phyloP scores from a whole-genome alignment of 2,797 vertebrate species.

The Sphaeramia orbicularis region DNA sequence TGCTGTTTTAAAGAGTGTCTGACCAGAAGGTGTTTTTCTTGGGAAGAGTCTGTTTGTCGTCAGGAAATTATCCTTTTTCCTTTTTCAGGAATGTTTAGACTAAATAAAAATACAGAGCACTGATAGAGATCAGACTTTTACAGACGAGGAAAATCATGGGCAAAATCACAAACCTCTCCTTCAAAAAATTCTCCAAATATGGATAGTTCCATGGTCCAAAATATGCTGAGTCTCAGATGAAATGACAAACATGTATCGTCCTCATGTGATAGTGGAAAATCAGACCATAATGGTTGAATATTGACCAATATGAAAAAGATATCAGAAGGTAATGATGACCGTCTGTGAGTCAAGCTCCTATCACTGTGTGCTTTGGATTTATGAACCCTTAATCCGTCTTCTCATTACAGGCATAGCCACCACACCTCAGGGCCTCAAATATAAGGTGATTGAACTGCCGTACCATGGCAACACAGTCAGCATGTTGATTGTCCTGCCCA shows the following conservation, averaged over 20 bases:
- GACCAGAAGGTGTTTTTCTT: not conserved
- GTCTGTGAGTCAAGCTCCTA: not conserved
- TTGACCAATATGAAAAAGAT: not conserved
- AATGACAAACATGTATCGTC: too few relatives aligned
- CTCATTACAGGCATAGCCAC: conserved; percentile 84
- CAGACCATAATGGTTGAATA: too few relatives aligned
- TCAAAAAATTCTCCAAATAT: not conserved
- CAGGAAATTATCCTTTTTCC: conserved; percentile 24
- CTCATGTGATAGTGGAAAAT: too few relatives aligned
- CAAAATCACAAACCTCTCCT: not conserved
- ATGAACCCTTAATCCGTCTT: not conserved
- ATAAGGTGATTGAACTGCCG: conserved; percentile 93
- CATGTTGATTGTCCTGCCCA: conserved; percentile 93
- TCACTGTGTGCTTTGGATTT: not conserved
- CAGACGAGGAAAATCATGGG: not conserved
- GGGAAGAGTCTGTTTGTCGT: not conserved
- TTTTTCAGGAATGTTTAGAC: conserved; percentile 8
- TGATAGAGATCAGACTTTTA: not conserved
- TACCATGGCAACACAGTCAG: conserved; percentile 93
- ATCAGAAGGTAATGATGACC: not conserved
- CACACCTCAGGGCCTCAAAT: conserved; percentile 90
- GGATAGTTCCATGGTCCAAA: not conserved
- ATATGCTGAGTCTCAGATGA: not conserved
- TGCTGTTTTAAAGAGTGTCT: conserved; percentile 2
- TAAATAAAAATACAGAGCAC: conserved; percentile 11